These are phyloP conservation scores for Chlamydotis undulata DNA, from an alignment of 2,113 vertebrate genomes.

Conservation along the genomic window DNA sequence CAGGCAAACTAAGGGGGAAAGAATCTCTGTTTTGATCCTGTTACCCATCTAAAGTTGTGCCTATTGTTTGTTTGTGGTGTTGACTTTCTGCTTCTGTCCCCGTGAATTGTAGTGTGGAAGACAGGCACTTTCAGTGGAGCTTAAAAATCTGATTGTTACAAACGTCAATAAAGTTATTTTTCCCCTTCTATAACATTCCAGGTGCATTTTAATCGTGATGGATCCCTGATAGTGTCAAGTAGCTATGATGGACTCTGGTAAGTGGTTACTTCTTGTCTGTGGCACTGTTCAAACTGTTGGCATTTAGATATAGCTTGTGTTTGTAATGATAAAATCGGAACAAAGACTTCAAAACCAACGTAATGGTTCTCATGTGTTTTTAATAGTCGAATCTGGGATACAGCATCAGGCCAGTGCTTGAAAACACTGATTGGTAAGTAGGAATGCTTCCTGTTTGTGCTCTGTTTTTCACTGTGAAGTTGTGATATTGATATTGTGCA, in stretches of 20 bases:
- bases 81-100: neutral
- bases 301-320: neutral
- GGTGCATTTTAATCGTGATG: conserved; percentile 98
- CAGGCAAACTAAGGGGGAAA: neutral
- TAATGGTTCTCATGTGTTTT: neutral
- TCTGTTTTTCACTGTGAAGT: neutral
- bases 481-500: neutral
- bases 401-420: conserved; percentile 96
- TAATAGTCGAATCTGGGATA: conserved; percentile 97
- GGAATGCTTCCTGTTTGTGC: neutral
- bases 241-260: conserved; percentile 98
- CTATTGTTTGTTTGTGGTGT: neutral
- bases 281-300: neutral
- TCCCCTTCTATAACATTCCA: conserved; percentile 14
- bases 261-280: conserved; percentile 49
- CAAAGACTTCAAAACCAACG: neutral
- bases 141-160: neutral
- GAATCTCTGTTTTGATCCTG: neutral
- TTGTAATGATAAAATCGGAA: neutral
- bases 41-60: neutral
- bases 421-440: conserved; percentile 97
- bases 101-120: neutral
- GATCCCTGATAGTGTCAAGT: conserved; percentile 97
- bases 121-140: neutral
- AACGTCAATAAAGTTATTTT: neutral